phyloP scores from a whole-genome alignment of 2,888 invertebrate genomes.

The Philonicus albiceps region DNA sequence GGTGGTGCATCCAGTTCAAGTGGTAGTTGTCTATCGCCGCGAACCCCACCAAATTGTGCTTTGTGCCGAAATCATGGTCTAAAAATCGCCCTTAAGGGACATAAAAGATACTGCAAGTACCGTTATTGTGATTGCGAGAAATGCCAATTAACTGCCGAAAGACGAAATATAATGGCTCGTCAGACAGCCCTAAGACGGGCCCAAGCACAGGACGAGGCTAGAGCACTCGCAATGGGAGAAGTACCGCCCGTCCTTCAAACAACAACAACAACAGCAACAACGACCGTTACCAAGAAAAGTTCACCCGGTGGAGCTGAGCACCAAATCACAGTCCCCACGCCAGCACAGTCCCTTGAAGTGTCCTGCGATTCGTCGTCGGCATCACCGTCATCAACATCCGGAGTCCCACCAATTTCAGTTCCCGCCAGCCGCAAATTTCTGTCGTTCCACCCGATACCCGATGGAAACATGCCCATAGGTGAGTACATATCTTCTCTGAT shows the following conservation, averaged over 20 bases:
- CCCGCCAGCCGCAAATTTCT: constrained; percentile 63
- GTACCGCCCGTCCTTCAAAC: constrained; percentile 61
- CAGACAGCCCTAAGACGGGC: constrained; percentile 86
- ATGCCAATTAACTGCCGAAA: constrained; percentile 84
- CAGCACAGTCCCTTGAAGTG: constrained; percentile 63
- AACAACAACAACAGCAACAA: background rate
- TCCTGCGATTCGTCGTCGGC: constrained; percentile 71
- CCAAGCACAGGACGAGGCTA: constrained; percentile 83
- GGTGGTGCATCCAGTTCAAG: constrained; percentile 65
- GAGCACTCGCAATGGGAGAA: constrained; percentile 66
- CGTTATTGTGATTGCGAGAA: constrained; percentile 85
- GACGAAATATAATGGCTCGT: constrained; percentile 88
- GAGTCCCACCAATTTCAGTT: constrained; percentile 55
- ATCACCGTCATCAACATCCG: constrained; percentile 67
- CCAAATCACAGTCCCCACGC: constrained; percentile 62
- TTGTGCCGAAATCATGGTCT: constrained; percentile 92
- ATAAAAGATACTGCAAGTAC: constrained; percentile 90
- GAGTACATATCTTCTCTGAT: background rate
- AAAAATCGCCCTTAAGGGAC: constrained; percentile 87
- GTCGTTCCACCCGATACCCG: constrained; percentile 64
- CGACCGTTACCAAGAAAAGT: constrained; percentile 40
- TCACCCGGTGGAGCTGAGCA: constrained; percentile 54
- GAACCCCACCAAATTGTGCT: constrained; percentile 91
- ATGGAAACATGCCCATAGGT: constrained; percentile 54
- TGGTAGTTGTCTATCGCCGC: constrained; percentile 70